Evolutionary conservation across 2,113 vertebrate genomes (phyloP).

Genomic region (Salvelinus alpinus): DNA sequence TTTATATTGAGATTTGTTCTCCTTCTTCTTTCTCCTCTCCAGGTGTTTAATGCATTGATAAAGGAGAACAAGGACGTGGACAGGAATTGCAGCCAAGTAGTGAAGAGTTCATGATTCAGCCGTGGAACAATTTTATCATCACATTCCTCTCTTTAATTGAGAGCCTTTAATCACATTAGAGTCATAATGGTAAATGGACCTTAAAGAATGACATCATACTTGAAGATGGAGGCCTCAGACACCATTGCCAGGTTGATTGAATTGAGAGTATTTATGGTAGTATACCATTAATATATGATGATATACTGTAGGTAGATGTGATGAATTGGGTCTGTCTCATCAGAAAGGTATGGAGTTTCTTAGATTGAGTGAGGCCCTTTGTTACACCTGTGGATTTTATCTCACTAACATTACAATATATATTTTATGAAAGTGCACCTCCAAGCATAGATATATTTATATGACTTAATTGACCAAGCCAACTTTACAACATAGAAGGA

Average conservation of each 20-base stretch:
- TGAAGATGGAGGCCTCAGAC: constrained; percentile 21
- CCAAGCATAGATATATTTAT: not conserved
- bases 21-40: constrained; percentile 4
- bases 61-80: constrained; percentile 88
- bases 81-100: constrained; percentile 80
- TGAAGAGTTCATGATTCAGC: constrained; percentile 75
- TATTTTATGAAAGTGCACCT: not conserved
- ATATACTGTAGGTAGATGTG: not conserved
- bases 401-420: constrained; percentile 13
- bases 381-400: constrained; percentile 4
- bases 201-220: constrained; percentile 22
- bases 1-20: not conserved
- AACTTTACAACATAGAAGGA: not conserved
- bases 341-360: not conserved
- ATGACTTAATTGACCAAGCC: not conserved
- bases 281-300: not conserved
- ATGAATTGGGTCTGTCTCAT: not conserved
- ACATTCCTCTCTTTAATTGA: not conserved
- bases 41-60: constrained; percentile 88
- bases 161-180: not conserved
- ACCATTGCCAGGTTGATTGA: constrained; percentile 49
- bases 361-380: not conserved
- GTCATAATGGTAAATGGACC: no score
- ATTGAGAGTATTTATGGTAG: not conserved
- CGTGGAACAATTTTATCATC: not conserved